A percentile compares a stretch with the other conserved stretches of the same genome.
Conservation (phyloP, 2,888 invertebrate genomes). For the Leptopilina drosophilae region DNA sequence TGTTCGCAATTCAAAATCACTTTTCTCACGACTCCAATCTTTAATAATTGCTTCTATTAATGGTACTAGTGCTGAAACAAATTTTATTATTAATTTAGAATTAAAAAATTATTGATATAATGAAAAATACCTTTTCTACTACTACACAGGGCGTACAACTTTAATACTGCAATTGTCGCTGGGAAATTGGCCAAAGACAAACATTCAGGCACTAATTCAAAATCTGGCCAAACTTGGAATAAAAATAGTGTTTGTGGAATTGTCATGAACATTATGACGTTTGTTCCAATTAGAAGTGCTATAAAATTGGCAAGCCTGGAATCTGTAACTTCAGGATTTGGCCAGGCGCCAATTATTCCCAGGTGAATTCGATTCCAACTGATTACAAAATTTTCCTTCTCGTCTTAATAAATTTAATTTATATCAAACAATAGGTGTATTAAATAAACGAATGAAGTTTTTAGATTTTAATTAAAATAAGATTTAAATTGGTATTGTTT, state of each 20-base stretch:
- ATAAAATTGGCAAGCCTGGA: not conserved
- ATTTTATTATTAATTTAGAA: not conserved
- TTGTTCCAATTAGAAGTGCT: constrained; percentile 36
- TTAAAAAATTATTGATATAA: not conserved
- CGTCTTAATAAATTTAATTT: not conserved
- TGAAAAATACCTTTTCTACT: constrained; percentile 47
- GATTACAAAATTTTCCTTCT: constrained; percentile 48
- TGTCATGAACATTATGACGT: constrained; percentile 44
- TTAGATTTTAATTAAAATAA: no score
- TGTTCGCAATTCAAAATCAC: not conserved
- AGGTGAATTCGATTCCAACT: constrained; percentile 59
- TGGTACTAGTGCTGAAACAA: constrained; percentile 40
- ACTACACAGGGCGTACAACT: constrained; percentile 44
- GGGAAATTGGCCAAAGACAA: constrained; percentile 47
- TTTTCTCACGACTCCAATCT: constrained; percentile 44
- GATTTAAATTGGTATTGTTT: no score
- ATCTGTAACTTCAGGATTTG: constrained; percentile 44
- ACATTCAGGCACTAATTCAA: constrained; percentile 45
- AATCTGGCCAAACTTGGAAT: constrained; percentile 46
- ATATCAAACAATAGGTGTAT: no score
- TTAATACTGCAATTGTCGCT: constrained; percentile 41
- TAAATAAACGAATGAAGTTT: no score
- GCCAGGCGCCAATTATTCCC: constrained; percentile 60
- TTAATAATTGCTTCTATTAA: constrained; percentile 41
- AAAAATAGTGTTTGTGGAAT: constrained; percentile 46